Base-by-base conservation (phyloP, 53 echinoderm and acorn worm species). In the Crossaster papposus region DNA sequence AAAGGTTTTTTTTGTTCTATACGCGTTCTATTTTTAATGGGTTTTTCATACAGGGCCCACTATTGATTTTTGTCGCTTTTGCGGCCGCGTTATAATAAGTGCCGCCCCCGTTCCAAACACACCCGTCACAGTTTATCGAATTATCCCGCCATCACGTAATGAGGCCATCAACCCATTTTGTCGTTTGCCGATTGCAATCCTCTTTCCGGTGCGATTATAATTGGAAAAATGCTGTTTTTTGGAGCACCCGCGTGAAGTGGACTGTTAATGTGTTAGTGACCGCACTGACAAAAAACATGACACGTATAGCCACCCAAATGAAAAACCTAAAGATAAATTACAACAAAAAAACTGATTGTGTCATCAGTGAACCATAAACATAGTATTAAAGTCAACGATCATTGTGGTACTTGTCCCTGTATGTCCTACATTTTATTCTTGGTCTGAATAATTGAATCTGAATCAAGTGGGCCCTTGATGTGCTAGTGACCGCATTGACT, bases 81-180 rank as follows among this genome's bases (percentile, higher is more conserved):
- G 62, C 44, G 44, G 71, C 33, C 32, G 72, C 29, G 72, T 36
- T 15, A 52, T 84, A 83, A 83, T 83, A 70, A 30, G 54, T 53
- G 51, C 51, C 53, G 34, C 29, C 72, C 54, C 52, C 73, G 22
- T 83, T 29, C 51, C 73, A 20, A 3, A 64, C 87, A 87, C 87
- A 87, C 63, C 87, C 29, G 23, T 44, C 72, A 44, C 72, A 24
- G 36, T 65, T 87, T 31, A 87, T 87, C 76, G 76, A 62, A 87
- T 87, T 87, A 87, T 35, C 35, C 73, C 5, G 23, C 87, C 76
- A 58, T 75, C 87, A 75, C 30, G 54, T 75, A 87, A 87, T 87
- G 76, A 87, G 58, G 75, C 77, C 76, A 62, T 87, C 75, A 77
- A 77, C 87, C 76, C 87, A 87, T 77, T 87, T 36, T 23, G 55